These are phyloP conservation scores for Ceratina australensis DNA, from an alignment of 1,140 invertebrate genomes.

Conservation along the genomic window DNA sequence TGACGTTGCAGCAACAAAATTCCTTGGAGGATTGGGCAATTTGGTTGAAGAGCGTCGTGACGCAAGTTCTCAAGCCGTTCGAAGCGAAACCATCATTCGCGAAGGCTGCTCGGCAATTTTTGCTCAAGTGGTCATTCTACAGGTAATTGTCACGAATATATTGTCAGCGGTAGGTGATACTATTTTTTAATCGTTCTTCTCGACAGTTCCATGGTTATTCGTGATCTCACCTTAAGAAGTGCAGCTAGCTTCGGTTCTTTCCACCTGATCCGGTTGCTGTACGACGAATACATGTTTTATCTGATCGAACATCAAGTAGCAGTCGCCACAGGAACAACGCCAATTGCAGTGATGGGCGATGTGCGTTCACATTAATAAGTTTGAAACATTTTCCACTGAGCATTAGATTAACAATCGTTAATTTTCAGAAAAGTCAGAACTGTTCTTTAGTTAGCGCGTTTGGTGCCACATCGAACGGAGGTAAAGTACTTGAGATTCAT, in stretches of 20 bases:
- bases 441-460: constrained; percentile 74
- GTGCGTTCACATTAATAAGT: constrained; percentile 72
- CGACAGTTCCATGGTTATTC: constrained; percentile 95
- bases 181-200: constrained; percentile 27
- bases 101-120: constrained; percentile 95
- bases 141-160: constrained; percentile 81
- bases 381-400: background rate
- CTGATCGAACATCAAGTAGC: constrained; percentile 98
- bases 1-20: constrained; percentile 94
- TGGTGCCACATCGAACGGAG: constrained; percentile 74
- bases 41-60: constrained; percentile 96
- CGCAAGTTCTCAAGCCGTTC: constrained; percentile 92
- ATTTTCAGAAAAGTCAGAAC: constrained; percentile 75
- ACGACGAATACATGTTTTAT: constrained; percentile 99
- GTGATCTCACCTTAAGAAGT: constrained; percentile 95
- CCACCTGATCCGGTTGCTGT: constrained; percentile 97
- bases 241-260: constrained; percentile 99
- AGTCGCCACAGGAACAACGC: constrained; percentile 91
- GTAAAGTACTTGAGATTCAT: constrained; percentile 54
- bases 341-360: constrained; percentile 96
- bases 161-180: background rate
- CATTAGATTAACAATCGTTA: constrained; percentile 10
- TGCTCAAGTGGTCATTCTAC: constrained; percentile 99
- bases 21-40: constrained; percentile 97
- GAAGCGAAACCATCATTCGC: constrained; percentile 92